These are phyloP conservation scores for Hirtodrosophila trivittata DNA, from an alignment of 2,888 invertebrate species.

Conservation along the genomic window DNA sequence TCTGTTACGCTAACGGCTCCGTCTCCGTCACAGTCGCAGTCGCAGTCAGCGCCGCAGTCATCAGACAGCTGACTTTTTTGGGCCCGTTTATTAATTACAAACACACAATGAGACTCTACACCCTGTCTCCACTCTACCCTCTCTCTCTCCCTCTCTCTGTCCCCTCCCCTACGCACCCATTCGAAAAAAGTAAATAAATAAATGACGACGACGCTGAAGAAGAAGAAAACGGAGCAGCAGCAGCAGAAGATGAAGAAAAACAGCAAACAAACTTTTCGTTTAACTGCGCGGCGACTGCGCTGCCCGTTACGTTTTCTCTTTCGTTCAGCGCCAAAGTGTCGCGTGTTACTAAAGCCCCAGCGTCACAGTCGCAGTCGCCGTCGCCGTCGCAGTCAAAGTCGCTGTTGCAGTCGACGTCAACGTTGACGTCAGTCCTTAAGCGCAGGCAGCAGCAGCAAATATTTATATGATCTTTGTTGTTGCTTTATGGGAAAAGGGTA, in stretches of 20 bases:
- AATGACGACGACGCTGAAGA: slow-evolving; percentile 27
- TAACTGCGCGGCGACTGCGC: slow-evolving; percentile 33
- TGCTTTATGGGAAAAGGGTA: slow-evolving; percentile 12
- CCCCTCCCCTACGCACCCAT: neutral
- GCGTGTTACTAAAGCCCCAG: slow-evolving; percentile 39
- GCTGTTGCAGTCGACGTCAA: neutral
- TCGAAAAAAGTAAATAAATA: slow-evolving; percentile 47
- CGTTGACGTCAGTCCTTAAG: neutral
- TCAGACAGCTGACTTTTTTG: slow-evolving; percentile 73
- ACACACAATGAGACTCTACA: slow-evolving; percentile 39
- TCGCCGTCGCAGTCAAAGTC: slow-evolving; percentile 9
- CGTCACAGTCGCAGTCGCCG: slow-evolving; percentile 10
- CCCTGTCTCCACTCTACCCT: too few relatives aligned
- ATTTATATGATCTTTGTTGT: slow-evolving; percentile 14
- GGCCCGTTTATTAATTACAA: slow-evolving; percentile 75
- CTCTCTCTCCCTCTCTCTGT: too few relatives aligned
- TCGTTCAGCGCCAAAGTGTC: slow-evolving; percentile 56
- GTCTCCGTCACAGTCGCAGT: slow-evolving; percentile 25
- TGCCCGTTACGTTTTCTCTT: slow-evolving; percentile 69
- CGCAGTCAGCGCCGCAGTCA: slow-evolving; percentile 27
- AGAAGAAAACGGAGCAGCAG: slow-evolving; percentile 16
- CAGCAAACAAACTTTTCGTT: slow-evolving; percentile 55
- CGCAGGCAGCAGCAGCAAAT: slow-evolving; percentile 4
- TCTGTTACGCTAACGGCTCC: slow-evolving; percentile 4
- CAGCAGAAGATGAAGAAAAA: slow-evolving; percentile 17